Evolutionary conservation across 2,888 invertebrate species (phyloP).

Genomic region (Antheraea assamensis): DNA sequence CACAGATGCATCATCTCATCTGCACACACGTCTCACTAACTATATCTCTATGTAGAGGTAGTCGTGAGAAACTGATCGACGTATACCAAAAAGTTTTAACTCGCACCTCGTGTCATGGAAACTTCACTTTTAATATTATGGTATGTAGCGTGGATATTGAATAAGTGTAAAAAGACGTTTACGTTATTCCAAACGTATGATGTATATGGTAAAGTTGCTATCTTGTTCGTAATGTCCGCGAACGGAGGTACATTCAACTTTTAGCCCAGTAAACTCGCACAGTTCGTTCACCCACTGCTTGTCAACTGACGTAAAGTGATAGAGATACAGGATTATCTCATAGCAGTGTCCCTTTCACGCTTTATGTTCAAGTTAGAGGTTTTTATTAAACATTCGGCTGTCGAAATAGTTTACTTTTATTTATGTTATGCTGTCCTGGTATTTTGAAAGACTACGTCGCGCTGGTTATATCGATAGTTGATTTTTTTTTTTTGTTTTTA

Average conservation of each 20-base stretch:
- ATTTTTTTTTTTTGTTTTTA: neutral
- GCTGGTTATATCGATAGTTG: slow-evolving; percentile 74
- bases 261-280: slow-evolving; percentile 82
- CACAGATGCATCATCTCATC: slow-evolving; percentile 52
- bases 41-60: slow-evolving; percentile 68
- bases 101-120: slow-evolving; percentile 36
- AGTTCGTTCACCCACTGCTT: slow-evolving; percentile 83
- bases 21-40: slow-evolving; percentile 72
- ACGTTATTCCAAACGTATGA: slow-evolving; percentile 43
- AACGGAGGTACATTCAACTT: slow-evolving; percentile 82
- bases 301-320: slow-evolving; percentile 79
- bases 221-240: slow-evolving; percentile 83
- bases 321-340: slow-evolving; percentile 54
- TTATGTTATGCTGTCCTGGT: slow-evolving; percentile 71
- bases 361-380: slow-evolving; percentile 72
- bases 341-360: slow-evolving; percentile 63
- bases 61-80: slow-evolving; percentile 78
- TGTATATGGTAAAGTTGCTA: slow-evolving; percentile 79
- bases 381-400: slow-evolving; percentile 73
- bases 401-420: slow-evolving; percentile 76
- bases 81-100: slow-evolving; percentile 50
- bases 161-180: slow-evolving; percentile 55
- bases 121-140: slow-evolving; percentile 47
- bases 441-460: slow-evolving; percentile 70
- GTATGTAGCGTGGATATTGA: slow-evolving; percentile 38